Evolutionary conservation across 2,797 vertebrate species (phyloP), one percentile per base, ranked within the genome.

Genomic region (Labroides dimidiatus): DNA sequence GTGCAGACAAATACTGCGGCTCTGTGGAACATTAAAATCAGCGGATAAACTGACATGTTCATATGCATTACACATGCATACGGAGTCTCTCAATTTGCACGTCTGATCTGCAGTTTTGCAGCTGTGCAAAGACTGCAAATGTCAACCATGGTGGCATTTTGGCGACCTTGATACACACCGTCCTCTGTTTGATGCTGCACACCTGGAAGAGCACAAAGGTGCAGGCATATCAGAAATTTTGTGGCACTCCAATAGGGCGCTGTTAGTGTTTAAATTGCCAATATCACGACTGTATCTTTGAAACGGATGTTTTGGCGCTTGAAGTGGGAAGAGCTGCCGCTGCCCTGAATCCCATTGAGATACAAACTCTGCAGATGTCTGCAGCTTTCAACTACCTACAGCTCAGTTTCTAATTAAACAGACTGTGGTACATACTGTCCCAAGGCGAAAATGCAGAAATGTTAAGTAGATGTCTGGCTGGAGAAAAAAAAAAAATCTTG

Each of bases 101-200:
- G 30, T 71, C 47, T 59, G 9, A n/a, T 6, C 30, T 68, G 56
- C 39, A 48, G 44, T 51, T 60, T 55, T 0, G 1, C 45, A 48
- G 52, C 41, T 54, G 45, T 15, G 21, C 52, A 19, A 44, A 30
- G 41, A 23, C 48, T 43, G 55, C 17, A 36, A 36, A 61, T 51
- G 6, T 27, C 13, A 56, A 48, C 45, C 41, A 10, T n/a, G 70
- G 45, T 66, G 64, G 45, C 47, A 77, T 77, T 74, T 72, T 48
- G 36, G 55, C 71, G 64, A 86, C 81, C 81, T 86, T 86, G 73
- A 84, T 64, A 73, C 10, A 12, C 70, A 69, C 41, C 45, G 55
- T 70, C 54, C 13, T 55, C 43, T 69, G 16, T 69, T 72, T 62
- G 77, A 75, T 77, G 70, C 27, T 8, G 10, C 57, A 48, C 69